Evolutionary conservation across 2,888 invertebrate genomes (phyloP).

Genomic region (Chymomyza fuscimana): DNA sequence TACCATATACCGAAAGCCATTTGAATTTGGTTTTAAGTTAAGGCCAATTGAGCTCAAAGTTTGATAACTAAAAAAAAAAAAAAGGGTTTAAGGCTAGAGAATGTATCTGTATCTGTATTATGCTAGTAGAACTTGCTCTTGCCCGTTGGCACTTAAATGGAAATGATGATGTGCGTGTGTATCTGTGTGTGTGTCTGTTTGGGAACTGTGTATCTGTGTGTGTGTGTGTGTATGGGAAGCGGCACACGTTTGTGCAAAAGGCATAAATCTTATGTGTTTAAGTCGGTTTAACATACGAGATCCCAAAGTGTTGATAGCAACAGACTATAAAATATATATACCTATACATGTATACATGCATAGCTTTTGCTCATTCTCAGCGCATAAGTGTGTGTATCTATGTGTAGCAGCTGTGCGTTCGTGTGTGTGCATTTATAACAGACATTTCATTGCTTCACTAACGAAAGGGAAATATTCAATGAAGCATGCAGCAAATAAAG

Average conservation of each 20-base stretch:
- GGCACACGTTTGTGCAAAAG: slow-evolving; percentile 43
- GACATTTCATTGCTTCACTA: slow-evolving; percentile 56
- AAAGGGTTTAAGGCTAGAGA: too few species aligned
- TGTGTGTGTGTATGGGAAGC: slow-evolving; percentile 3
- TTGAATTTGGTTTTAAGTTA: slow-evolving; percentile 6
- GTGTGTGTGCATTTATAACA: slow-evolving; percentile 44
- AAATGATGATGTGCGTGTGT: background rate
- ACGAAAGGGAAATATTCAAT: slow-evolving; percentile 58
- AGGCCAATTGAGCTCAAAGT: background rate
- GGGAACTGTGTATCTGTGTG: background rate
- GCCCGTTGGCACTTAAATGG: background rate
- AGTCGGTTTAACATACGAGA: slow-evolving; percentile 57
- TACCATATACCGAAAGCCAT: background rate
- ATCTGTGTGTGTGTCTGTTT: background rate
- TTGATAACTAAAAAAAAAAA: too few species aligned
- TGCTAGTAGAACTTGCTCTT: too few species aligned
- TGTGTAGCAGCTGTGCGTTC: slow-evolving; percentile 22
- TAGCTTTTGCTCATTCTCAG: background rate
- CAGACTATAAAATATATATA: slow-evolving; percentile 51
- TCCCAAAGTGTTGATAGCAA: slow-evolving; percentile 55
- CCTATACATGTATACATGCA: background rate
- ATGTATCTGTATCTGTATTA: too few species aligned
- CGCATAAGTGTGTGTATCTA: slow-evolving; percentile 14
- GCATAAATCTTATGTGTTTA: slow-evolving; percentile 57
- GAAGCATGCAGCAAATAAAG: slow-evolving; percentile 55